Percentiles rank a stretch among this genome's conserved stretches.
phyloP scores from a whole-genome alignment of 2,113 vertebrate species.

The Petrocephalus zakoni region DNA sequence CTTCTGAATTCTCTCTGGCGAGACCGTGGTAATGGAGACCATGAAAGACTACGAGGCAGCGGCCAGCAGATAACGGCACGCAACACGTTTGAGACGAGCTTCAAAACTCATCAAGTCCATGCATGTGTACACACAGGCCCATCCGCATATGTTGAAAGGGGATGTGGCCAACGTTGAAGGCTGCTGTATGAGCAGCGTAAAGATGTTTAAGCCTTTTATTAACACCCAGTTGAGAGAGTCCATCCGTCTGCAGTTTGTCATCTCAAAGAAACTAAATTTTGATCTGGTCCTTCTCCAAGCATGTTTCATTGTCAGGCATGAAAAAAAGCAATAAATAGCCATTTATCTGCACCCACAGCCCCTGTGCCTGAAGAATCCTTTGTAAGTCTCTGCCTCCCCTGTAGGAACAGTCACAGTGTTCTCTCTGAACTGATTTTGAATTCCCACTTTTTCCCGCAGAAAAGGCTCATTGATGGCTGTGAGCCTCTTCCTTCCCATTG shows the following conservation, averaged over 20 bases:
- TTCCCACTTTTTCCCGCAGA: not conserved
- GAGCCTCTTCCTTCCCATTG: not conserved
- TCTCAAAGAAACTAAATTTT: not conserved
- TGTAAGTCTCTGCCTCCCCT: not conserved
- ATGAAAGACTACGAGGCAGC: not conserved
- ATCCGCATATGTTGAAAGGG: not conserved
- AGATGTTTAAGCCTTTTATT: not conserved
- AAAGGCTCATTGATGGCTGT: not conserved
- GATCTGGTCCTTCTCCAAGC: not conserved
- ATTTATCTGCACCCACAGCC: slow-evolving; percentile 10
- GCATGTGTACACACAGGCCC: not conserved
- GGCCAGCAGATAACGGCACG: not conserved
- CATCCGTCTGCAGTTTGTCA: not conserved
- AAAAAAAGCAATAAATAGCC: not conserved
- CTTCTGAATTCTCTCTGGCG: slow-evolving; percentile 19
- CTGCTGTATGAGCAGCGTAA: not conserved
- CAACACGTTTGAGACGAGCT: not conserved
- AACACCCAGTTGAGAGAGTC: not conserved
- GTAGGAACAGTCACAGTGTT: not conserved
- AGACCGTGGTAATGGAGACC: slow-evolving; percentile 1
- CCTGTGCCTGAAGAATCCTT: not conserved
- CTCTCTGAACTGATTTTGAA: not conserved
- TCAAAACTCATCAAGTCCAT: not conserved
- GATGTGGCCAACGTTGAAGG: not conserved
- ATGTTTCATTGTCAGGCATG: not conserved